A percentile compares a stretch with the other conserved stretches of the same genome.
These are phyloP conservation scores for Frankliniella fusca DNA, from an alignment of 2,888 invertebrate genomes.

Conservation along the genomic window DNA sequence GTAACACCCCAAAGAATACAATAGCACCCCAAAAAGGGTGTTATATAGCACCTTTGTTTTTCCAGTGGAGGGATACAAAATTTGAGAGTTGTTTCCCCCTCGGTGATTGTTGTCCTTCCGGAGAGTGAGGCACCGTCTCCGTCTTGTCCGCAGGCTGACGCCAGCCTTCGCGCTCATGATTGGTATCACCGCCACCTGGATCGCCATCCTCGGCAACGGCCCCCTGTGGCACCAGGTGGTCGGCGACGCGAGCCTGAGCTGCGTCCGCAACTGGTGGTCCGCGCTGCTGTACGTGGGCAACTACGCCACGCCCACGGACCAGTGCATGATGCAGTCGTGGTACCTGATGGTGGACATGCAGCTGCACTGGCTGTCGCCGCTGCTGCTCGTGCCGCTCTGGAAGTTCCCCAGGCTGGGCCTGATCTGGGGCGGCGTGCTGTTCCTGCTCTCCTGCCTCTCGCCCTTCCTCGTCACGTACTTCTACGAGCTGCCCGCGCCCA, in stretches of 20 bases:
- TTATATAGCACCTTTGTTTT: no score
- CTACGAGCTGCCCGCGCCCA: constrained; percentile 46
- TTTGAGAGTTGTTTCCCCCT: no score
- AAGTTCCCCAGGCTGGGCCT: constrained; percentile 46
- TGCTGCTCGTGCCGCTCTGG: constrained; percentile 52
- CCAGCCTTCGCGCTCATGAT: constrained; percentile 54
- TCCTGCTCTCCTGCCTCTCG: constrained; percentile 43
- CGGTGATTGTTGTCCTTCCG: no score
- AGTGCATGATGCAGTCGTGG: constrained; percentile 57
- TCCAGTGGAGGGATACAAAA: no score
- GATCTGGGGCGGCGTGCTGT: constrained; percentile 41
- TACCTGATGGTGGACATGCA: constrained; percentile 59
- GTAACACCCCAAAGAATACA: no score
- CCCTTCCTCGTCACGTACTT: constrained; percentile 46
- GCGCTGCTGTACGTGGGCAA: constrained; percentile 41
- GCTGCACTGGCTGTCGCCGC: constrained; percentile 54
- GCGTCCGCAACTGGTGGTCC: constrained; percentile 39
- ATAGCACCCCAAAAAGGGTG: no score
- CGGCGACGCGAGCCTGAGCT: constrained; percentile 37
- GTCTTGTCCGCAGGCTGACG: constrained; percentile 48
- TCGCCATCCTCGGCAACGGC: constrained; percentile 45
- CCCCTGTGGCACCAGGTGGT: constrained; percentile 40
- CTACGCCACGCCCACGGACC: constrained; percentile 37
- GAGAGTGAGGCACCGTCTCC: no score
- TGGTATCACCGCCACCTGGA: constrained; percentile 51